These are phyloP conservation scores for Scytalopus superciliaris DNA, from an alignment of 2,113 vertebrate genomes.

Conservation along the genomic window DNA sequence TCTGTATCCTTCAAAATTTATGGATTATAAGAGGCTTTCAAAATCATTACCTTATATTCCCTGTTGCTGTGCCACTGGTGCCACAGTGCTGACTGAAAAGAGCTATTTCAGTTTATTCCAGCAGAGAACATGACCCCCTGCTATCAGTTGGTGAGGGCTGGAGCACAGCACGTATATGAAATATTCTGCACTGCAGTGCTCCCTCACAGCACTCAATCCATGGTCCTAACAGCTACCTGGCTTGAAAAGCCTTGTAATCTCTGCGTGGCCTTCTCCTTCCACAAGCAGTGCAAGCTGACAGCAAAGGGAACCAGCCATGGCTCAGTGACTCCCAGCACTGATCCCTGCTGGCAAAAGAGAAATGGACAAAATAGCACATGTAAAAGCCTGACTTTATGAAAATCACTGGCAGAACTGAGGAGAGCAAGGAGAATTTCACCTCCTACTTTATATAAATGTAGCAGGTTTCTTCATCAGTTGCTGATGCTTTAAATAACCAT, in stretches of 20 bases:
- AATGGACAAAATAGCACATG: accelerated
- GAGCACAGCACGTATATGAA: neutral
- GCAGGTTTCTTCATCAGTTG: neutral
- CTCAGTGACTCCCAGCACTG: neutral
- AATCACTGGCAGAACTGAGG: neutral
- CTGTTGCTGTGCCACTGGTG: neutral
- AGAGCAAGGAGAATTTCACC: neutral
- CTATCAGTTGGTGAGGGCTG: neutral
- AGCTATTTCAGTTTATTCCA: neutral
- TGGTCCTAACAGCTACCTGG: neutral
- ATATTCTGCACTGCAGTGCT: neutral
- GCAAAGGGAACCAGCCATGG: neutral
- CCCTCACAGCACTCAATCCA: neutral
- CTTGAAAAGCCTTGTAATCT: neutral
- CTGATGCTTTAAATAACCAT: neutral
- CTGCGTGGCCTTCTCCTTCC: neutral
- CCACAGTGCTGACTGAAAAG: neutral
- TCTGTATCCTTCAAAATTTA: neutral
- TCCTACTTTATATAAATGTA: neutral
- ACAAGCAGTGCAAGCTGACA: neutral
- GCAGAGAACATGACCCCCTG: accelerated
- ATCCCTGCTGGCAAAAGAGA: neutral
- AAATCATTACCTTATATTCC: neutral
- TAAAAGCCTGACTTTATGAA: neutral
- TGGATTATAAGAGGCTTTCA: neutral